These are phyloP conservation scores for Copidosoma aretas DNA, from an alignment of 2,888 invertebrate species.

Conservation along the genomic window DNA sequence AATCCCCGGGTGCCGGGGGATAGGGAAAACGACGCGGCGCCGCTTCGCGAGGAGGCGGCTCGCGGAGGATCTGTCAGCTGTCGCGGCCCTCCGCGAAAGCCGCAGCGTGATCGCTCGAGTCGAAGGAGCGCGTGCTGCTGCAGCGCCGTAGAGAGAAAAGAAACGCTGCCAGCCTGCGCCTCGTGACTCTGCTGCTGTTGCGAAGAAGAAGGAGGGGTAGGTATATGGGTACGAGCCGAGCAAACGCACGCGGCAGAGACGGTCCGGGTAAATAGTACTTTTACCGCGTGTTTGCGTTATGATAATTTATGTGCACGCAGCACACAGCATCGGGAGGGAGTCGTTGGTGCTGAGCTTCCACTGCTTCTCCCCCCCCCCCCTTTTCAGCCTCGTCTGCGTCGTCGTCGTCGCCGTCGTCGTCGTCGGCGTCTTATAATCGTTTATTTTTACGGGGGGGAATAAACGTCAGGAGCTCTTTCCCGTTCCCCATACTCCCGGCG, in stretches of 20 bases:
- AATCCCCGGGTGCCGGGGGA: slow-evolving; percentile 4
- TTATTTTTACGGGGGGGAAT: slow-evolving; percentile 39
- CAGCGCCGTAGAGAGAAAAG: slow-evolving; percentile 1
- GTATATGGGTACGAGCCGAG: neutral
- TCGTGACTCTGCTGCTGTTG: neutral
- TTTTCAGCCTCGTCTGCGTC: too few species aligned
- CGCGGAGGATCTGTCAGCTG: slow-evolving; percentile 36
- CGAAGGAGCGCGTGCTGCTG: neutral
- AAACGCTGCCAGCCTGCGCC: neutral
- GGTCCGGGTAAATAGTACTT: slow-evolving; percentile 37
- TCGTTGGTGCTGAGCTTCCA: too few species aligned
- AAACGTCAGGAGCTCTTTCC: slow-evolving; percentile 32
- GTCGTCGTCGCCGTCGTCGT: neutral
- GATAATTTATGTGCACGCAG: slow-evolving; percentile 39
- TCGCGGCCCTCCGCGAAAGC: slow-evolving; percentile 10
- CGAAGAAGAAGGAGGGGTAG: neutral
- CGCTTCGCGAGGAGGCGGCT: slow-evolving; percentile 6
- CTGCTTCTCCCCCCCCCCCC: neutral
- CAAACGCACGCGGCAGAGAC: neutral
- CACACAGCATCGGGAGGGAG: slow-evolving; percentile 1
- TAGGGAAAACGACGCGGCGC: slow-evolving; percentile 27
- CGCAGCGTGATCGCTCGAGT: neutral
- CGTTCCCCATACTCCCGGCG: too few species aligned
- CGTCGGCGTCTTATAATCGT: slow-evolving; percentile 36
- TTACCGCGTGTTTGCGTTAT: slow-evolving; percentile 41